Conservation (phyloP, 2,113 vertebrate species). For the Leiothrix lutea region DNA sequence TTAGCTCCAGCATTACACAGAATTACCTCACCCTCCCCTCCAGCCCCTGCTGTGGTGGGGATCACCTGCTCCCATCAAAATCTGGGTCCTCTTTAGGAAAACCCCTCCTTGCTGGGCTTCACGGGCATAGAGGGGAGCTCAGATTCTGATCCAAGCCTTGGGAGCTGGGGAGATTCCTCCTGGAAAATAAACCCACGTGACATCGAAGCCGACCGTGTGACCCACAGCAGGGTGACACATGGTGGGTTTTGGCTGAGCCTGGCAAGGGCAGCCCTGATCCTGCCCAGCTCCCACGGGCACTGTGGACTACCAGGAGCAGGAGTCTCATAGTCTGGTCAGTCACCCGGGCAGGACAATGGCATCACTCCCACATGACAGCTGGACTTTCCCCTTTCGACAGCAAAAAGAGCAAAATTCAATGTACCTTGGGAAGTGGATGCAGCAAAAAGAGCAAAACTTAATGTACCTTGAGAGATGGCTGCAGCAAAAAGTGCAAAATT, state of each 20-base stretch:
- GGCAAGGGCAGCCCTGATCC: background rate
- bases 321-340: background rate
- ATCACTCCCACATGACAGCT: background rate
- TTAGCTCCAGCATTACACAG: fast-evolving
- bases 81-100: background rate
- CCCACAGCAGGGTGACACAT: fast-evolving
- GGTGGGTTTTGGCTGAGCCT: background rate
- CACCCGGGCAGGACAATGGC: background rate
- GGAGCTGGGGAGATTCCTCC: background rate
- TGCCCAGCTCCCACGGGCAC: background rate
- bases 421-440: background rate
- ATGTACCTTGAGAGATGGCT: background rate
- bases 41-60: background rate
- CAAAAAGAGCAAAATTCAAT: background rate
- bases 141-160: background rate
- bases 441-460: background rate
- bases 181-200: background rate
- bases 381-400: conserved; percentile 7
- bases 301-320: background rate
- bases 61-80: background rate
- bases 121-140: fast-evolving
- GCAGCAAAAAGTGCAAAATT: background rate
- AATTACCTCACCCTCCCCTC: fast-evolving
- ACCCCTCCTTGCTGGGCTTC: background rate
- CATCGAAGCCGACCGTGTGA: fast-evolving